phyloP scores from a whole-genome alignment of 2,797 vertebrate genomes.

The Notoglanidium macrostoma region DNA sequence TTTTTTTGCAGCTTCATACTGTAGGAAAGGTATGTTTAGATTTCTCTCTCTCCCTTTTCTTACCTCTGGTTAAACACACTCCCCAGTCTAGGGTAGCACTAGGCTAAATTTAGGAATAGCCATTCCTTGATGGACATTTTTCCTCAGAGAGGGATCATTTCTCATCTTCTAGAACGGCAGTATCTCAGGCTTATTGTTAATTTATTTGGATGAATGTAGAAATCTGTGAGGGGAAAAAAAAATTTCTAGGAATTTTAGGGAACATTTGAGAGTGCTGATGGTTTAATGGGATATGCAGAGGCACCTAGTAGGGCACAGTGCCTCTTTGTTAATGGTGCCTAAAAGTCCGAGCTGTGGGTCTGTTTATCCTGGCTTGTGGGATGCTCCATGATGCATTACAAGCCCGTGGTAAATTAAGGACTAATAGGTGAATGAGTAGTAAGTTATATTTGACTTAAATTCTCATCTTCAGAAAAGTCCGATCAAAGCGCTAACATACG shows the following conservation, averaged over 20 bases:
- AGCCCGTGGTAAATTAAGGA: background rate
- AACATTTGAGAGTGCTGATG: constrained; percentile 45
- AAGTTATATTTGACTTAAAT: background rate
- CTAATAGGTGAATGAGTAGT: background rate
- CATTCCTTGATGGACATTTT: background rate
- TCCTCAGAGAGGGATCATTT: background rate
- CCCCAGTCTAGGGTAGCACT: background rate
- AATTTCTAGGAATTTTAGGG: background rate
- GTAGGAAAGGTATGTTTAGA: constrained; percentile 4
- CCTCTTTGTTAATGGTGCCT: constrained; percentile 54
- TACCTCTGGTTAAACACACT: constrained; percentile 1
- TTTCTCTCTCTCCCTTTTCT: constrained; percentile 11
- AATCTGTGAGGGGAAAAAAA: constrained; percentile 11
- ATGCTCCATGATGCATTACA: constrained; percentile 32
- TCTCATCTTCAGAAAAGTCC: background rate
- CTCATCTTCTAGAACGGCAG: constrained; percentile 19
- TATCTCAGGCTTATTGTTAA: constrained; percentile 15
- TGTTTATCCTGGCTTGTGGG: constrained; percentile 56
- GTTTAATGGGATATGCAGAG: constrained; percentile 39
- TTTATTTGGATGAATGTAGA: constrained; percentile 32
- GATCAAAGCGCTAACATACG: background rate
- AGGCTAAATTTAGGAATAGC: background rate
- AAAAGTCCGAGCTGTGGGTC: constrained; percentile 14
- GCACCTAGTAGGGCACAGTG: constrained; percentile 43
- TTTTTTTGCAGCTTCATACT: background rate